Evolutionary conservation across 2,888 invertebrate species (phyloP).

Genomic region (Thelaira solivaga): DNA sequence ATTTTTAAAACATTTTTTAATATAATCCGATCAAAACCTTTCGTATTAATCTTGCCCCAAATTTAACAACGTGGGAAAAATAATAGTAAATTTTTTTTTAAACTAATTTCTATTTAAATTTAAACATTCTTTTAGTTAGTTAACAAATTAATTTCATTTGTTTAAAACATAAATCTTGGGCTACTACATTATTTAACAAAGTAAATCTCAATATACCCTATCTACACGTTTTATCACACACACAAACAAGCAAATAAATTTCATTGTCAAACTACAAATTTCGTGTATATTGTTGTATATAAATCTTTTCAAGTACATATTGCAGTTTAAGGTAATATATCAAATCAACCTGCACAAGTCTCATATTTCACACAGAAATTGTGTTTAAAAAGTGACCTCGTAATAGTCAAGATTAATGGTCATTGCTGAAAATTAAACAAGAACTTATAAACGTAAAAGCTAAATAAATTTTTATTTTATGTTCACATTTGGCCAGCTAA

Average conservation of each 20-base stretch:
- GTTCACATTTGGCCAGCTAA: constrained; percentile 5
- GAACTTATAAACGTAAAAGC: constrained; percentile 56
- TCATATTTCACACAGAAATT: constrained; percentile 54
- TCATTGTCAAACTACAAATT: constrained; percentile 16
- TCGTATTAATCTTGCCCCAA: no score
- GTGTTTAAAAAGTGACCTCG: constrained; percentile 50
- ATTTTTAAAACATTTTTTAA: neutral
- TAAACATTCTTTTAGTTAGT: neutral
- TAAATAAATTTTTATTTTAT: constrained; percentile 53
- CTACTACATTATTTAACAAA: neutral
- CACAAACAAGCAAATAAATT: constrained; percentile 13
- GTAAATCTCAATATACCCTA: neutral
- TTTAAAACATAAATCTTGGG: no score
- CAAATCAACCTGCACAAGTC: constrained; percentile 47
- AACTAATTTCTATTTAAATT: no score
- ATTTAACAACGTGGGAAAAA: no score
- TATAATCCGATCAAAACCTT: no score
- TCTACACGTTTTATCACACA: neutral
- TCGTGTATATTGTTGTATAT: constrained; percentile 32
- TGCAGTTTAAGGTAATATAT: constrained; percentile 55
- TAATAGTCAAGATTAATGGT: constrained; percentile 61
- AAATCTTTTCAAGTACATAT: constrained; percentile 43
- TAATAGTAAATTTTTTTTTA: no score
- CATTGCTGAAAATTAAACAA: constrained; percentile 58
- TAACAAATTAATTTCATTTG: neutral